Evolutionary conservation across 2,797 vertebrate species (phyloP).

Genomic region (Molossus molossus): DNA sequence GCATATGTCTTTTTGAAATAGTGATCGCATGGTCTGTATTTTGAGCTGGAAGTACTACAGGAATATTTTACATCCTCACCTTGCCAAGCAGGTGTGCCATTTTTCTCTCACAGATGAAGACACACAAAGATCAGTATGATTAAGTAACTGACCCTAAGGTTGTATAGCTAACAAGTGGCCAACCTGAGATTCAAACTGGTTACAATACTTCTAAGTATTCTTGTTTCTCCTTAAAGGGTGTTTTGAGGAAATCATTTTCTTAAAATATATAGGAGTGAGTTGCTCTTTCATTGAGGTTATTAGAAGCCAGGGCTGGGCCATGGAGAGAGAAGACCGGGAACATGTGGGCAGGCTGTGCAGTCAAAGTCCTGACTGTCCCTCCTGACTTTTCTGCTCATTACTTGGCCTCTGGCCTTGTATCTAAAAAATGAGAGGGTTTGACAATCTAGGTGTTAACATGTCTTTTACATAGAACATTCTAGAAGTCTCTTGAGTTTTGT

Average conservation of each 20-base stretch:
- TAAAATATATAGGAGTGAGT: background rate
- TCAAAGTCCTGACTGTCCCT: background rate
- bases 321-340: background rate
- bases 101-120: background rate
- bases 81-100: background rate
- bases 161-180: background rate
- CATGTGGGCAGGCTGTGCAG: background rate
- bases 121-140: background rate
- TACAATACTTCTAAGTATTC: background rate
- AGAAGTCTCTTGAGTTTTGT: conserved; percentile 39
- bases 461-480: background rate
- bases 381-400: background rate
- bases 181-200: background rate
- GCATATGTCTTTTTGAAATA: background rate
- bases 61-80: background rate
- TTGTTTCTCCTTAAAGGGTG: background rate
- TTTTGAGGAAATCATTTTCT: background rate
- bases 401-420: background rate
- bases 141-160: background rate
- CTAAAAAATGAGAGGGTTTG: background rate
- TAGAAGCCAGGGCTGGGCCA: background rate
- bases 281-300: background rate
- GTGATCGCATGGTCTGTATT: background rate
- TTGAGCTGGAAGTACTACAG: background rate
- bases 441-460: background rate